Evolutionary conservation across 2,888 invertebrate species (phyloP).

Genomic region (Nemotelus nigrinus): DNA sequence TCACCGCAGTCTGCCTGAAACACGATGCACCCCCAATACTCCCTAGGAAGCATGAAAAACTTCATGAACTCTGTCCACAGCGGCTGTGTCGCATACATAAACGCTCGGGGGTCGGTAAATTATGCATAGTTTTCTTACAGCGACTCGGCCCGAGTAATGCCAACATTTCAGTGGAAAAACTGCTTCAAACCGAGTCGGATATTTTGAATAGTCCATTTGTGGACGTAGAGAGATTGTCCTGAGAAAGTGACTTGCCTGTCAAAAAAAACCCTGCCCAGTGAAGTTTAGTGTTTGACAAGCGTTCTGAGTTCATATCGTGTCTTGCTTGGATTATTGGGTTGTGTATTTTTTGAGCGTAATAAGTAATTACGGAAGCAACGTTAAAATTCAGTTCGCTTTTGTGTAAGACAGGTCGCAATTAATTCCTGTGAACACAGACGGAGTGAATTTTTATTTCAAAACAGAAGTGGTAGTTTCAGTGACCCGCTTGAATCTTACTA

Average conservation of each 20-base stretch:
- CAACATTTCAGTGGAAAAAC: conserved; percentile 48
- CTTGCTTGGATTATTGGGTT: neutral
- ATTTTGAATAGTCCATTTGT: neutral
- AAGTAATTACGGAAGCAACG: neutral
- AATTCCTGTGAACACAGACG: too few species aligned
- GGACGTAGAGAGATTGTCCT: neutral
- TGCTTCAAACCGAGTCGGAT: conserved; percentile 32
- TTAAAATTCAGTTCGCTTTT: too few species aligned
- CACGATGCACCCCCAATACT: neutral
- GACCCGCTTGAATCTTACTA: too few species aligned
- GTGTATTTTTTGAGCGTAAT: neutral
- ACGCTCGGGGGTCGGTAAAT: conserved; percentile 7
- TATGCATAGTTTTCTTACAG: conserved; percentile 9
- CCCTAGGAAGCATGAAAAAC: conserved; percentile 3
- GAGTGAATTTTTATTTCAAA: too few species aligned
- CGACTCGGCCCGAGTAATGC: conserved; percentile 13
- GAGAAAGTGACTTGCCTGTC: neutral
- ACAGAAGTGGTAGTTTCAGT: too few species aligned
- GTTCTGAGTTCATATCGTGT: neutral
- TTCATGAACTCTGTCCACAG: conserved; percentile 19
- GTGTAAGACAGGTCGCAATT: too few species aligned
- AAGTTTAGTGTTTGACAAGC: conserved; percentile 6
- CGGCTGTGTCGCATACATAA: neutral
- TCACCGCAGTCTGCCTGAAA: neutral
- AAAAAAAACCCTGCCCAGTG: neutral